Evolutionary conservation across 2,797 vertebrate genomes (phyloP), one percentile per base, ranked within the genome.

Genomic region (Sebastes hopkinsi): DNA sequence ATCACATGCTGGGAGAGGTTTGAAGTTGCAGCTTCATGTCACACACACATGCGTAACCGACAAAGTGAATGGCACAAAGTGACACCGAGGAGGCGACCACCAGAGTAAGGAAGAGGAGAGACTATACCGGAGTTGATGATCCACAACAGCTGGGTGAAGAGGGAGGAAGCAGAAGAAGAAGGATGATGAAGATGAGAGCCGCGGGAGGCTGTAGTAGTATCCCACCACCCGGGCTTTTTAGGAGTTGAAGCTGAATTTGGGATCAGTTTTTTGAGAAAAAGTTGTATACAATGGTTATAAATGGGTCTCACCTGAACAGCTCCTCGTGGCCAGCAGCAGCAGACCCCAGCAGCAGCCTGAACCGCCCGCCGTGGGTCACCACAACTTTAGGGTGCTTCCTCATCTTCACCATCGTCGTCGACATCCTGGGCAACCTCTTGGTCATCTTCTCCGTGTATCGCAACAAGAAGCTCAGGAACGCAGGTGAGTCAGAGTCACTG

Each of bases 381-480:
- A 97, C 94, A 70, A 93, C 97, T 67, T 92, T 99, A 87, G 98
- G 98, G 22, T 95, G 92, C 90, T 93, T 98, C 85, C 97, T 99
- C 88, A 96, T 99, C 95, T 96, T 98, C 92, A 99, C 98, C 67
- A 97, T 98, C 89, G 96, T 97, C 50, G 97, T 98, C 65, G 98
- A 98, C 94, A 90, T 99, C 84, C 90, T 99, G 94, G 98, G 98
- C 74, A 99, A 99, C 92, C 94, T 99, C 11, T 79, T 99, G 94
- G 98, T 99, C 84, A 98, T 99, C 92, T 95, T 99, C 88, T 98
- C 98, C 22, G 98, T 99, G 22, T 98, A 95, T 75, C 95, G 97
- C 60, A 99, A 98, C 94, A 98, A 97, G 95, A 99, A 98, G 94
- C 96, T 99, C 84, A 89, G 98, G 82, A 99, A 99, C 92, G 96